Percentiles rank a stretch among this genome's conserved stretches.
These are phyloP conservation scores for Sphaerophoria rueppellii DNA, from an alignment of 2,888 invertebrate genomes.

Conservation along the genomic window DNA sequence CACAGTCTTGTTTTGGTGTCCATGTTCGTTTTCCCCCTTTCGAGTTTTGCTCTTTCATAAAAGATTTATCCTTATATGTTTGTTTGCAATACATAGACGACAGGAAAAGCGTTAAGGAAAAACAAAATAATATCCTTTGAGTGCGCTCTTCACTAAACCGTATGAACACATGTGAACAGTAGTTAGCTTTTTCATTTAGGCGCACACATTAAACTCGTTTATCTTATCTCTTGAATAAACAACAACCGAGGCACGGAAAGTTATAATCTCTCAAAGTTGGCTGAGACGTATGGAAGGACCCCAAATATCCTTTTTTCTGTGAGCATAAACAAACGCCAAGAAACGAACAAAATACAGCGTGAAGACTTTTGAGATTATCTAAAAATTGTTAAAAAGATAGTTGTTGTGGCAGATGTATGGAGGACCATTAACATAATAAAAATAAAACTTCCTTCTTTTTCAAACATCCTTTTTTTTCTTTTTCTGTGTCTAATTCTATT, in stretches of 20 bases:
- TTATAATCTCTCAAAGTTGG: not conserved
- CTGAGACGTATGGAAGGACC: conserved; percentile 11
- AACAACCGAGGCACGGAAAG: conserved; percentile 31
- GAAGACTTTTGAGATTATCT: conserved; percentile 37
- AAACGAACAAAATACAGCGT: conserved; percentile 6
- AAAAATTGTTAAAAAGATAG: conserved; percentile 37
- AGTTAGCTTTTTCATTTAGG: conserved; percentile 37
- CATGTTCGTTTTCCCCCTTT: conserved; percentile 13
- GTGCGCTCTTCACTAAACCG: conserved; percentile 14
- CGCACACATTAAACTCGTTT: conserved; percentile 61
- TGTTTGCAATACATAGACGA: conserved; percentile 35
- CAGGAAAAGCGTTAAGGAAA: not conserved
- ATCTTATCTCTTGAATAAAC: conserved; percentile 64
- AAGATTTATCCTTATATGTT: not conserved
- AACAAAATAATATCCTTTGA: conserved; percentile 24
- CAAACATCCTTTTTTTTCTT: conserved; percentile 15
- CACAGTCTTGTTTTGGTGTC: conserved; percentile 10
- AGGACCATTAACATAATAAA: conserved; percentile 33
- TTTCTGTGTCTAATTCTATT: not conserved
- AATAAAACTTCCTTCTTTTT: conserved; percentile 29
- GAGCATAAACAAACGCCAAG: not conserved
- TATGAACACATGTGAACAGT: not conserved
- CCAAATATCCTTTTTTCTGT: not conserved
- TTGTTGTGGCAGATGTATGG: conserved; percentile 17
- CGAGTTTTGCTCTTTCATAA: conserved; percentile 17